Conservation (phyloP, 2,797 vertebrate genomes). For the Microctenopoma stevenorrisi region DNA sequence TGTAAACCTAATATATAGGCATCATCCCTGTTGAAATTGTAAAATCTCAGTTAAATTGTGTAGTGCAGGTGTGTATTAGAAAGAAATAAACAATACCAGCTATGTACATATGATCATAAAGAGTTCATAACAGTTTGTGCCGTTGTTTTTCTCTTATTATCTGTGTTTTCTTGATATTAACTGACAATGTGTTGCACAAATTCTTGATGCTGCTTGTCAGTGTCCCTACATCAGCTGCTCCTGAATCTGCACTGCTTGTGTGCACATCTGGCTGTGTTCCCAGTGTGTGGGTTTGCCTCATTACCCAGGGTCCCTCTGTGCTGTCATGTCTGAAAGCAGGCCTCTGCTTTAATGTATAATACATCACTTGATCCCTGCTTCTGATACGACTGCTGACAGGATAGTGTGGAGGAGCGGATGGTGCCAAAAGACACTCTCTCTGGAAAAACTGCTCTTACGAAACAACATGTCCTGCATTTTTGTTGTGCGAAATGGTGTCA, state of each 20-base stretch:
- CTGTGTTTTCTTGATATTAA: conserved; percentile 8
- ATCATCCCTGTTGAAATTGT: not conserved
- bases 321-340: conserved; percentile 79
- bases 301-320: conserved; percentile 81
- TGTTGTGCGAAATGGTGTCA: conserved; percentile 47
- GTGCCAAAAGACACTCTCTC: conserved; percentile 62
- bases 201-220: conserved; percentile 31
- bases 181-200: conserved; percentile 21
- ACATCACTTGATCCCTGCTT: conserved; percentile 77
- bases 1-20: not conserved
- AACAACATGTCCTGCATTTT: conserved; percentile 56
- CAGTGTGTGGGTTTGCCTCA: conserved; percentile 73
- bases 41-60: not conserved
- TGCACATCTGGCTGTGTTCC: conserved; percentile 72
- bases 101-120: not conserved
- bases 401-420: conserved; percentile 62
- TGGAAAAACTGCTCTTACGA: conserved; percentile 54
- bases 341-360: conserved; percentile 83
- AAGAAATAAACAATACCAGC: not conserved
- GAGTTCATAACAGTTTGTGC: not conserved
- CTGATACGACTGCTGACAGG: conserved; percentile 75
- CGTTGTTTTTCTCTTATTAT: not conserved
- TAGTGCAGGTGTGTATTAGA: not conserved
- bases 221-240: conserved; percentile 32
- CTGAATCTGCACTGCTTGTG: conserved; percentile 45